Evolutionary conservation across 1,140 invertebrate genomes (phyloP).

Genomic region (Eurosta solidaginis): DNA sequence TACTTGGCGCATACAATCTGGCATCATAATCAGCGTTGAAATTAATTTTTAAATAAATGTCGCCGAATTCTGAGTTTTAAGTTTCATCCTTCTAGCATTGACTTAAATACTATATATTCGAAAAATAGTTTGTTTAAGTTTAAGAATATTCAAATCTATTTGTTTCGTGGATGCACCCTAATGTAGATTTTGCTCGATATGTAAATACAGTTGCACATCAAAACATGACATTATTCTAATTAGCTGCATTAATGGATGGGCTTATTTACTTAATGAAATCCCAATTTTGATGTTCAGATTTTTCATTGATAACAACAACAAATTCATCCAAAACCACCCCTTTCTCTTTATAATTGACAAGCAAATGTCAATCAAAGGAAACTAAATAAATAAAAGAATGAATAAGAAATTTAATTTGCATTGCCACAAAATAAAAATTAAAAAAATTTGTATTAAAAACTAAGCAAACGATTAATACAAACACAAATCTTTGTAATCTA

Average conservation of each 20-base stretch:
- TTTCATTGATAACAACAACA: neutral
- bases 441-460: neutral
- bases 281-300: neutral
- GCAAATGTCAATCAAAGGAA: neutral
- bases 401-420: neutral
- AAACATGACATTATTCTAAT: neutral
- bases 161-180: too few relatives aligned
- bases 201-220: neutral
- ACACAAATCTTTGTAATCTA: neutral
- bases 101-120: too few relatives aligned
- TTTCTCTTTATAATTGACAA: neutral
- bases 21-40: too few relatives aligned
- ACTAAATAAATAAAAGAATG: neutral
- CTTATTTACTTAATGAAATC: slow-evolving; percentile 1
- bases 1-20: too few relatives aligned
- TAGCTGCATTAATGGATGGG: neutral
- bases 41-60: too few relatives aligned
- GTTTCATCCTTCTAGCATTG: too few relatives aligned
- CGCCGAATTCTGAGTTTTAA: too few relatives aligned
- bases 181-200: too few relatives aligned
- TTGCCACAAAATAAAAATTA: too few relatives aligned
- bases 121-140: too few relatives aligned
- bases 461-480: neutral
- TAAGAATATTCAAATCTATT: too few relatives aligned
- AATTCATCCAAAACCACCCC: neutral